Percentiles rank a stretch among this genome's conserved stretches.
These are phyloP conservation scores for Laspeyria flexula DNA, from an alignment of 2,888 invertebrate genomes.

Conservation along the genomic window DNA sequence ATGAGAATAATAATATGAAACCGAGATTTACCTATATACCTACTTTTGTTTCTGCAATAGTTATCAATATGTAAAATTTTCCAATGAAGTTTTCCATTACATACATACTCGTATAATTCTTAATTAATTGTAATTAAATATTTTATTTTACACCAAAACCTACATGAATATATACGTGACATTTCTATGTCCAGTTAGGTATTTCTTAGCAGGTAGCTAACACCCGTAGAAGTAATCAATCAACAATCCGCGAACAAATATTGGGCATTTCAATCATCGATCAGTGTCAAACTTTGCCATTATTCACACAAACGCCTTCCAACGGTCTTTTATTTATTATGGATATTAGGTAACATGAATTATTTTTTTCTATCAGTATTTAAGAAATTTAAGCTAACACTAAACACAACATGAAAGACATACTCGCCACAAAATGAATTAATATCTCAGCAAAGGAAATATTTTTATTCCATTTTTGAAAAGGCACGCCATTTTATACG, in stretches of 20 bases:
- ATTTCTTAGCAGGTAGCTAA: conserved; percentile 32
- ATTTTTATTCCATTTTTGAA: background rate
- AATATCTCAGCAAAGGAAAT: conserved; percentile 4
- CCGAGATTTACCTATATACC: no score
- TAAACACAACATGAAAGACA: conserved; percentile 12
- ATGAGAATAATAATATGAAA: no score
- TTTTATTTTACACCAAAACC: background rate
- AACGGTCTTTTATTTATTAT: conserved; percentile 44
- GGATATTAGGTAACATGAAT: conserved; percentile 32
- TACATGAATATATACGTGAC: background rate
- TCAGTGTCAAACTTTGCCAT: conserved; percentile 59
- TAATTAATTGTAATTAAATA: no score
- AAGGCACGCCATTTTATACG: conserved; percentile 11
- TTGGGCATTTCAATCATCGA: conserved; percentile 50
- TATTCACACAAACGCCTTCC: conserved; percentile 46
- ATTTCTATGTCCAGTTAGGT: conserved; percentile 2
- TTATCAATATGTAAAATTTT: no score
- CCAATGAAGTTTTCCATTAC: no score
- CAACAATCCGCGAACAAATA: conserved; percentile 40
- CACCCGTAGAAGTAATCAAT: conserved; percentile 35
- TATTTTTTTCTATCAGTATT: conserved; percentile 24
- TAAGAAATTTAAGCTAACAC: conserved; percentile 10
- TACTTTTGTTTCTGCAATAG: no score
- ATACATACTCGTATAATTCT: no score
- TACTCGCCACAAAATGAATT: conserved; percentile 14